Base-by-base conservation (phyloP, 2,888 invertebrate genomes). In the Lasioglossum villosulum region DNA sequence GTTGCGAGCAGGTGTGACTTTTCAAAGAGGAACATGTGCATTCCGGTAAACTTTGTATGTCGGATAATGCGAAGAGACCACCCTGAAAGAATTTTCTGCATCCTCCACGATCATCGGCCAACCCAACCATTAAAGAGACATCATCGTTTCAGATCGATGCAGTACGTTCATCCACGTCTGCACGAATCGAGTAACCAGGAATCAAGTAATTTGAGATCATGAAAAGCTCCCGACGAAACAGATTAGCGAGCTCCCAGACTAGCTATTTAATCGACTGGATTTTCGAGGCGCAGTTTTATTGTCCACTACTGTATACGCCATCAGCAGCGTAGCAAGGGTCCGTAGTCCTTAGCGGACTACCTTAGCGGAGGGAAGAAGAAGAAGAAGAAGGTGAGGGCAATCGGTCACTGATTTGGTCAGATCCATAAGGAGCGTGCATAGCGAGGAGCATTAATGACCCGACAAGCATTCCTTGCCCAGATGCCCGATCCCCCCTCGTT, bases 361-460 rank as follows among this genome's bases (percentile, higher is more conserved):
- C 88, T 86, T 84, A 80, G 59, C 75, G 42, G 45, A 80, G 75
- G 75, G 56, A 59, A 73, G 78, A 48, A 48, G 48, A 48, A 48
- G 48, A 48, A 48, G 66, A 80, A 59, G 77, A 70, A 75, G 78
- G 87, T 87, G 89, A 92, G 90, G 90, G 93, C 93, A 93, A 94
- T 94, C 94, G 94, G 93, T 94, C 94, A 94, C 93, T 93, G 94
- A 94, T 94, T 94, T 93, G 94, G 93, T 93, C 92, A 91, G 93
- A 93, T 93, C 93, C 93, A 93, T 94, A 94, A 93, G 93, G 92
- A 93, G 94, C 92, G 90, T 93, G 93, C 93, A 93, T 93, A 94
- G 91, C 92, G 92, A 93, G 90, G 92, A 91, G 93, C 94, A 94
- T 94, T 95, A 95, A 95, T 94, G 95, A 94, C 93, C 94, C 91